Evolutionary conservation across 2,888 invertebrate genomes (phyloP).

Genomic region (Daptonema setosum): DNA sequence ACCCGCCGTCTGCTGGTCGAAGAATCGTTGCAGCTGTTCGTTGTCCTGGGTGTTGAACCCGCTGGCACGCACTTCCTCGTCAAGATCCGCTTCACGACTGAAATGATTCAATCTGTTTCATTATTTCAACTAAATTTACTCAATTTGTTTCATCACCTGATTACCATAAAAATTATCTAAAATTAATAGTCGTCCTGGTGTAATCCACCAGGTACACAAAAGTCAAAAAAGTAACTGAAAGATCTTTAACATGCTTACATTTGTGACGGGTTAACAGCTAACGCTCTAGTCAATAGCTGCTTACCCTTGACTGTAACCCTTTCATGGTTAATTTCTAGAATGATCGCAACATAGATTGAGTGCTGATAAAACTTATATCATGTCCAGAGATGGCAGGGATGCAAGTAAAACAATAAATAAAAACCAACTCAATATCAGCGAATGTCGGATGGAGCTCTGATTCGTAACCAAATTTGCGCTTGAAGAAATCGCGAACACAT

Average conservation of each 20-base stretch:
- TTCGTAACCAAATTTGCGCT: slow-evolving; percentile 64
- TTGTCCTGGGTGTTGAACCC: slow-evolving; percentile 64
- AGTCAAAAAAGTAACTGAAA: too few relatives aligned
- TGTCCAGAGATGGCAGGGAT: not conserved
- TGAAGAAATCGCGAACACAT: slow-evolving; percentile 73
- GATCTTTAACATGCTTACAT: too few relatives aligned
- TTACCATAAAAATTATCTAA: too few relatives aligned
- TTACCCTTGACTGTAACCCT: not conserved
- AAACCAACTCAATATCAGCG: slow-evolving; percentile 27
- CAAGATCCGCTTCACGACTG: slow-evolving; percentile 55
- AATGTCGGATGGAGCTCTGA: slow-evolving; percentile 39
- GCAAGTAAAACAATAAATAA: not conserved
- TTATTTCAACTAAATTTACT: not conserved
- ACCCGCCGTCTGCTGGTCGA: too few relatives aligned
- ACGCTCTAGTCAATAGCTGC: too few relatives aligned
- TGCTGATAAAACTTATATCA: not conserved
- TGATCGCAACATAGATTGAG: not conserved
- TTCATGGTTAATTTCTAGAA: not conserved
- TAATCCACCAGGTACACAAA: too few relatives aligned
- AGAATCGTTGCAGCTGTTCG: slow-evolving; percentile 9
- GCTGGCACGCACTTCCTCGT: slow-evolving; percentile 69
- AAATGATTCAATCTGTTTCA: slow-evolving; percentile 6
- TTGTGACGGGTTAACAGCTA: too few relatives aligned
- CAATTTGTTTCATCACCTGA: too few relatives aligned
- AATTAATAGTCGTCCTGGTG: too few relatives aligned